A percentile compares a stretch with the other conserved stretches of the same genome.
Conservation (phyloP, 2,888 invertebrate species). For the Nemotelus nigrinus region DNA sequence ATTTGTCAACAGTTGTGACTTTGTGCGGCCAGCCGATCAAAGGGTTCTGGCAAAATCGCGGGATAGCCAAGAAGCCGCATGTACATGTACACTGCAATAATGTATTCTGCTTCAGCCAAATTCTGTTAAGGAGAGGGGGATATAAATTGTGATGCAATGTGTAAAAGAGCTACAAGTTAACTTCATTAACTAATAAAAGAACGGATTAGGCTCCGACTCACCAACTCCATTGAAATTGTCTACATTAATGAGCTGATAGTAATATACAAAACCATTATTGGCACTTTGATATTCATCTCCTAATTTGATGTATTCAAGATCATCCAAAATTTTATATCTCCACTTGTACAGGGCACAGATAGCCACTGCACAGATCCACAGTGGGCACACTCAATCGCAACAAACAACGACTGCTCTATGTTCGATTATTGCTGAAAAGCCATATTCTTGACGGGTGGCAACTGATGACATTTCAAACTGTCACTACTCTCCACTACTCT, state of each 20-base stretch:
- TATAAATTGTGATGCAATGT: too few species aligned
- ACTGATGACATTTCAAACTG: too few species aligned
- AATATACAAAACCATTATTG: constrained; percentile 91
- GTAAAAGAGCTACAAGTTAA: neutral
- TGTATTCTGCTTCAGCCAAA: constrained; percentile 91
- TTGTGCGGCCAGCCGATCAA: constrained; percentile 93
- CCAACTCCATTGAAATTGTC: constrained; percentile 96
- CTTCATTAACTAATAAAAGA: constrained; percentile 83
- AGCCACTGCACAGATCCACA: constrained; percentile 91
- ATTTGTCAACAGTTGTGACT: constrained; percentile 97
- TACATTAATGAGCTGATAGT: constrained; percentile 96
- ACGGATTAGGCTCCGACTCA: constrained; percentile 97
- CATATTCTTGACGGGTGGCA: constrained; percentile 99
- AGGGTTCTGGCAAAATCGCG: constrained; percentile 93
- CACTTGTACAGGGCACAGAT: constrained; percentile 95
- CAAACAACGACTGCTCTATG: constrained; percentile 99
- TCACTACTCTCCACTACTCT: too few species aligned
- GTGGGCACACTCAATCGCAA: constrained; percentile 97
- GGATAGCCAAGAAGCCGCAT: constrained; percentile 98
- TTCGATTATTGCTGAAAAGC: constrained; percentile 99
- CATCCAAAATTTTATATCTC: constrained; percentile 95
- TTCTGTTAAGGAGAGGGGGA: constrained; percentile 67
- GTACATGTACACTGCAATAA: constrained; percentile 97
- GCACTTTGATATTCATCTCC: constrained; percentile 87
- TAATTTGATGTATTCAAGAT: constrained; percentile 87